A percentile compares a stretch with the other conserved stretches of the same genome.
phyloP scores from a whole-genome alignment of 2,113 vertebrate genomes.

The Tenebrosternarchus preto region DNA sequence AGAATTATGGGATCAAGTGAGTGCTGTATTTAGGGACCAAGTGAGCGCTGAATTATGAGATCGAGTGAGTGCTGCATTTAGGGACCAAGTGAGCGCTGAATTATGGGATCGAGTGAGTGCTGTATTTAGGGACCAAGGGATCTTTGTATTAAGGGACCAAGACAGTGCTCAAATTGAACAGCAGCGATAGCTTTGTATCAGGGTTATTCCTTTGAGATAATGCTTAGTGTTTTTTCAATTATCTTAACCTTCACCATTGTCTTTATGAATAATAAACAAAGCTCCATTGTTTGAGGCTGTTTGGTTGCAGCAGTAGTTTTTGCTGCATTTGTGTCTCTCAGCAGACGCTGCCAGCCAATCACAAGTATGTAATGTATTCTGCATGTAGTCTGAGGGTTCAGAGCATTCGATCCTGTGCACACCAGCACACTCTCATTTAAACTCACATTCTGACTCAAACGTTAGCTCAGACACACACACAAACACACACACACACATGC shows the following conservation, averaged over 20 bases:
- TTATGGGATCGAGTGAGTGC: background rate
- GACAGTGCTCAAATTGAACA: background rate
- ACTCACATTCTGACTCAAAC: background rate
- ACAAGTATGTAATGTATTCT: background rate
- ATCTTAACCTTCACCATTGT: background rate
- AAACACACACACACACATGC: background rate
- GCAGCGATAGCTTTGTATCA: background rate
- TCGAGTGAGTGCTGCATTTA: background rate
- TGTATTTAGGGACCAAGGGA: background rate
- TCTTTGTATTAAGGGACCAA: background rate
- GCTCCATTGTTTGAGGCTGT: background rate
- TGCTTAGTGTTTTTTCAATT: background rate
- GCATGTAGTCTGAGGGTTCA: background rate
- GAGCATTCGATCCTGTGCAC: constrained; percentile 1
- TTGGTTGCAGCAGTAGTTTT: constrained; percentile 10
- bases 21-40: background rate
- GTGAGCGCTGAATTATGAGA: background rate
- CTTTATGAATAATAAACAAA: background rate
- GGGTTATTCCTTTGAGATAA: background rate
- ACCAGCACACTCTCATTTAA: background rate
- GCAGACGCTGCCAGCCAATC: no score
- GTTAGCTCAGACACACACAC: background rate
- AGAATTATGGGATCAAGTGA: background rate
- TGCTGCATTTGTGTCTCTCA: no score
- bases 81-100: background rate